Evolutionary conservation across 2,888 invertebrate species (phyloP).

Genomic region (Anagyrus pseudococci): DNA sequence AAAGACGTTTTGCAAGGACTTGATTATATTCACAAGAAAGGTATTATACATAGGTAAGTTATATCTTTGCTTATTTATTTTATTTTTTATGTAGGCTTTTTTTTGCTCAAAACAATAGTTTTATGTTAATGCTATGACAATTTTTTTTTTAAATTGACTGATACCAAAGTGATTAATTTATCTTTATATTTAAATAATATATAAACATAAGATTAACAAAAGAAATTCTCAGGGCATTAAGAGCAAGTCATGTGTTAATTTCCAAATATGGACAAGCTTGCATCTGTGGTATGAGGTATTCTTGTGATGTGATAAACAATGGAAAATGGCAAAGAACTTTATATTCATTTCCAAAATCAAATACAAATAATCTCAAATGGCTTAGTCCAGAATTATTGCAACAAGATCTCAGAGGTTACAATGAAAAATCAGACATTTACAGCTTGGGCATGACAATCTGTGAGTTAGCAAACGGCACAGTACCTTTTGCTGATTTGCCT

Average conservation of each 20-base stretch:
- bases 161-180: too few relatives aligned
- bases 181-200: too few relatives aligned
- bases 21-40: conserved; percentile 83
- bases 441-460: conserved; percentile 88
- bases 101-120: background rate
- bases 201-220: too few relatives aligned
- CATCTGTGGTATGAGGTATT: conserved; percentile 80
- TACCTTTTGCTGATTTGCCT: conserved; percentile 85
- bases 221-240: conserved; percentile 76
- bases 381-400: conserved; percentile 89
- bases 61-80: too few relatives aligned
- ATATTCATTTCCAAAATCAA: conserved; percentile 78
- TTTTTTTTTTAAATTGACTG: too few relatives aligned
- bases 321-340: conserved; percentile 75
- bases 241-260: conserved; percentile 84
- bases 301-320: conserved; percentile 75
- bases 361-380: conserved; percentile 82
- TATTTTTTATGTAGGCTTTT: too few relatives aligned
- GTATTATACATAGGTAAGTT: conserved; percentile 82
- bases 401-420: conserved; percentile 89
- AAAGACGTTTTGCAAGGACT: conserved; percentile 80
- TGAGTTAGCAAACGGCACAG: conserved; percentile 87
- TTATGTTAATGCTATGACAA: background rate
- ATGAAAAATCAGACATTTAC: conserved; percentile 89
- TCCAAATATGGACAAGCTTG: conserved; percentile 75